phyloP scores from a whole-genome alignment of 2,113 vertebrate species.

The Protobothrops flavoviridis region DNA sequence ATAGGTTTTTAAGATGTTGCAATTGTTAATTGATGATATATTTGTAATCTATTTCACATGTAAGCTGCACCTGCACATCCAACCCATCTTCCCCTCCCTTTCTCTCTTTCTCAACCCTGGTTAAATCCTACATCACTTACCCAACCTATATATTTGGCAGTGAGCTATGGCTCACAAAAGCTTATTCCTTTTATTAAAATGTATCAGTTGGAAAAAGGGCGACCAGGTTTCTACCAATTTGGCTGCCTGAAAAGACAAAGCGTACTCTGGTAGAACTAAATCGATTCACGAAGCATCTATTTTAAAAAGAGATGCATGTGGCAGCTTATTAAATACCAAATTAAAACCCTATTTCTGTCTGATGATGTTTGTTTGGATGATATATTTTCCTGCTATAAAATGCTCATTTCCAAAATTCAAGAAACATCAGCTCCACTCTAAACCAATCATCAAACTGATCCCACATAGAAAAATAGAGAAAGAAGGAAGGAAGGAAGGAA shows the following conservation, averaged over 20 bases:
- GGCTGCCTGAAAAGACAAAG: neutral
- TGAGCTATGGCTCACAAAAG: neutral
- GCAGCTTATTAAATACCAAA: neutral
- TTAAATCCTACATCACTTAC: neutral
- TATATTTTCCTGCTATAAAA: neutral
- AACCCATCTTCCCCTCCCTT: neutral
- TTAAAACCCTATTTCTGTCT: neutral
- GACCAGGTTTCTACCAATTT: neutral
- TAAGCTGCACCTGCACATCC: neutral
- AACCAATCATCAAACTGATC: neutral
- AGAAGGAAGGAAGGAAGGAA: rapidly evolving
- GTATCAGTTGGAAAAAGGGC: neutral
- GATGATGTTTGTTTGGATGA: neutral
- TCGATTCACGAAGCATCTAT: neutral
- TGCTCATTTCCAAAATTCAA: neutral
- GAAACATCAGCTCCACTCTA: neutral
- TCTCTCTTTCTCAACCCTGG: neutral
- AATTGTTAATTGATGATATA: neutral
- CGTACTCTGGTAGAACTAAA: neutral
- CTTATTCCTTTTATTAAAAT: neutral
- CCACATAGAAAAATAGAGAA: neutral
- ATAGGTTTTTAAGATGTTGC: neutral
- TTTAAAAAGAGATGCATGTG: neutral
- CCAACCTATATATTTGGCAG: neutral
- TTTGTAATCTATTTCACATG: neutral